These are phyloP conservation scores for Steromphala cineraria DNA, from an alignment of 2,888 invertebrate genomes.

Conservation along the genomic window DNA sequence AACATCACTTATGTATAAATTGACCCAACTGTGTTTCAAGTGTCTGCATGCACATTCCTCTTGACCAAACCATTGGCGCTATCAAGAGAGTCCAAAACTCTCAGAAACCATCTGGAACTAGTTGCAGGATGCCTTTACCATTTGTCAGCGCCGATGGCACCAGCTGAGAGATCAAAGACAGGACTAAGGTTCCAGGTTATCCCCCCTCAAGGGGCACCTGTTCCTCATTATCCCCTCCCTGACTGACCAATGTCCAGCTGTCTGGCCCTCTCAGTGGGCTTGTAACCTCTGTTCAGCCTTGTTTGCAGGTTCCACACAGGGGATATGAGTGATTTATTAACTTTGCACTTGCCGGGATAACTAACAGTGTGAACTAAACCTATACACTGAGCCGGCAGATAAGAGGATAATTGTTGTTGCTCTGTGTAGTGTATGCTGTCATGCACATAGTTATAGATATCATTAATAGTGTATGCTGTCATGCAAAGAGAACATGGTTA, in stretches of 20 bases:
- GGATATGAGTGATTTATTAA: too few species aligned
- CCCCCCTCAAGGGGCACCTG: constrained; percentile 2
- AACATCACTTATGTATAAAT: background rate
- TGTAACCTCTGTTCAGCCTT: too few species aligned
- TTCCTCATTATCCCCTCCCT: background rate
- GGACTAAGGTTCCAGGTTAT: background rate
- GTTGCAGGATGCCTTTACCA: background rate
- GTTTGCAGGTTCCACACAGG: too few species aligned
- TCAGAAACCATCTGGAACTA: background rate
- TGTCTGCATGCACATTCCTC: background rate
- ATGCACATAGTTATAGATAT: too few species aligned
- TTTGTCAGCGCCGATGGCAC: background rate
- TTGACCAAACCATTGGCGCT: background rate
- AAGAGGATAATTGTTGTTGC: too few species aligned
- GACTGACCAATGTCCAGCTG: background rate
- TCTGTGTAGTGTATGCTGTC: too few species aligned
- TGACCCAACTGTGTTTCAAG: background rate
- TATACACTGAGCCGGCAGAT: too few species aligned
- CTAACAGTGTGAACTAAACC: too few species aligned
- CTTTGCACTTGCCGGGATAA: too few species aligned
- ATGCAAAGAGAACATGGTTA: too few species aligned
- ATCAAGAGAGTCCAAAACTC: background rate
- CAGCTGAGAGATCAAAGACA: background rate
- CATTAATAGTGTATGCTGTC: too few species aligned
- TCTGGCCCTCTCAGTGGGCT: background rate